phyloP scores from a whole-genome alignment of 2,888 invertebrate species.

The Aproaerema taeniolella region DNA sequence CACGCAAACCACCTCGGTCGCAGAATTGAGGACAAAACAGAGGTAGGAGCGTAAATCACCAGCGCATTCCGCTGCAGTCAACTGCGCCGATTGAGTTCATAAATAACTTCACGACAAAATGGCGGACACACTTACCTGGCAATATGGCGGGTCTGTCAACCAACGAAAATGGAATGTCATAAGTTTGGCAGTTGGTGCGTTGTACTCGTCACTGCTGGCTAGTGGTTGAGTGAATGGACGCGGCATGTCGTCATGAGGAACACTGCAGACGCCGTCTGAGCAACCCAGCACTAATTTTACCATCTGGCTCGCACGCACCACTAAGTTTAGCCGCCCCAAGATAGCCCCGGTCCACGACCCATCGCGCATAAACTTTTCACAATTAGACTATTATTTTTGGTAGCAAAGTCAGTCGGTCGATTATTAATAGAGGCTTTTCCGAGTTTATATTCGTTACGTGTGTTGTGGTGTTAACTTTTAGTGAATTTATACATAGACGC shows the following conservation, averaged over 20 bases:
- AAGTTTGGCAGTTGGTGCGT: conserved; percentile 66
- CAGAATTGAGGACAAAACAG: conserved; percentile 4
- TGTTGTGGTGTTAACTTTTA: conserved; percentile 78
- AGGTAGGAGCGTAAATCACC: conserved; percentile 13
- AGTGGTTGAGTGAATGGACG: conserved; percentile 63
- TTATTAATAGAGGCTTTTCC: conserved; percentile 79
- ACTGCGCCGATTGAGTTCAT: conserved; percentile 18
- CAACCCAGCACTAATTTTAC: conserved; percentile 72
- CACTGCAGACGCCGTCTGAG: conserved; percentile 67
- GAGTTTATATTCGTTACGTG: conserved; percentile 78
- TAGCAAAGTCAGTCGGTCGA: conserved; percentile 79
- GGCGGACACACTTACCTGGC: conserved; percentile 40
- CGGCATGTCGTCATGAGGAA: conserved; percentile 64
- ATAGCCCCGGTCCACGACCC: conserved; percentile 78
- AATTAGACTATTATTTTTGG: conserved; percentile 80
- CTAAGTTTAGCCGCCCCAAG: conserved; percentile 79
- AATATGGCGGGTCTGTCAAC: conserved; percentile 35
- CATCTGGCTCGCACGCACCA: conserved; percentile 75
- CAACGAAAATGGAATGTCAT: conserved; percentile 66
- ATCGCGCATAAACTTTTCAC: conserved; percentile 78
- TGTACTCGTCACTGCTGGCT: conserved; percentile 23
- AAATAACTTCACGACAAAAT: conserved; percentile 31
- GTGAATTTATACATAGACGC: conserved; percentile 78
- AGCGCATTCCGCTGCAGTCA: conserved; percentile 15
- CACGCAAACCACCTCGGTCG: conserved; percentile 9